Evolutionary conservation across 2,888 invertebrate genomes (phyloP).

Genomic region (Drosophila monieri): DNA sequence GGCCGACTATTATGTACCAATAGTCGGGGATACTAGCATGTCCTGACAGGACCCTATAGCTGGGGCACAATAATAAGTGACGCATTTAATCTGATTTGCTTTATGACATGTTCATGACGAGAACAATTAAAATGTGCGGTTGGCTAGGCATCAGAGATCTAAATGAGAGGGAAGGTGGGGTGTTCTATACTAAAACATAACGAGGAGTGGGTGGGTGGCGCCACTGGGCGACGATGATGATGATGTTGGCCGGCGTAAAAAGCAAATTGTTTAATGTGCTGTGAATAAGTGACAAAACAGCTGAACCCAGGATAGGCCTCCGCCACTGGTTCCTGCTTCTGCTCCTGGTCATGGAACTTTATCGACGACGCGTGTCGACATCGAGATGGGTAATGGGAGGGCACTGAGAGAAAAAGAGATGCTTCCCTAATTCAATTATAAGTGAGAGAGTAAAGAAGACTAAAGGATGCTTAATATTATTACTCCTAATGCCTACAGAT

Average conservation of each 20-base stretch:
- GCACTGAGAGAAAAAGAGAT: not conserved
- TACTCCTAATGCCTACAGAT: too few relatives aligned
- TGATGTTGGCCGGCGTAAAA: slow-evolving; percentile 78
- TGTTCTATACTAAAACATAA: slow-evolving; percentile 12
- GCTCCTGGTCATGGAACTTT: slow-evolving; percentile 66
- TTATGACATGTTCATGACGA: slow-evolving; percentile 82
- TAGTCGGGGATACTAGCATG: slow-evolving; percentile 11
- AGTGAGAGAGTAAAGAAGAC: too few relatives aligned
- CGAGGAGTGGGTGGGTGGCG: not conserved
- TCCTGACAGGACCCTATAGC: slow-evolving; percentile 12
- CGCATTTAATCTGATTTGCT: slow-evolving; percentile 81
- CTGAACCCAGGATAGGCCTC: slow-evolving; percentile 72
- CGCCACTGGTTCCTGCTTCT: slow-evolving; percentile 27
- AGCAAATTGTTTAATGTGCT: slow-evolving; percentile 82
- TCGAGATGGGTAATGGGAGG: slow-evolving; percentile 14
- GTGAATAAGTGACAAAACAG: slow-evolving; percentile 81
- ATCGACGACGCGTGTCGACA: slow-evolving; percentile 58
- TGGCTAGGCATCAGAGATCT: slow-evolving; percentile 64
- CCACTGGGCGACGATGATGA: slow-evolving; percentile 36
- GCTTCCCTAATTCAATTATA: not conserved
- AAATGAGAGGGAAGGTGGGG: slow-evolving; percentile 6
- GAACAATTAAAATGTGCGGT: slow-evolving; percentile 81
- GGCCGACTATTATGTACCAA: slow-evolving; percentile 31
- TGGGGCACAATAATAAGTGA: slow-evolving; percentile 77
- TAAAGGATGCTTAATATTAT: too few relatives aligned